Evolutionary conservation across 2,888 invertebrate species (phyloP), one percentile per base, ranked within the genome.

Genomic region (Hedychridium roseum): DNA sequence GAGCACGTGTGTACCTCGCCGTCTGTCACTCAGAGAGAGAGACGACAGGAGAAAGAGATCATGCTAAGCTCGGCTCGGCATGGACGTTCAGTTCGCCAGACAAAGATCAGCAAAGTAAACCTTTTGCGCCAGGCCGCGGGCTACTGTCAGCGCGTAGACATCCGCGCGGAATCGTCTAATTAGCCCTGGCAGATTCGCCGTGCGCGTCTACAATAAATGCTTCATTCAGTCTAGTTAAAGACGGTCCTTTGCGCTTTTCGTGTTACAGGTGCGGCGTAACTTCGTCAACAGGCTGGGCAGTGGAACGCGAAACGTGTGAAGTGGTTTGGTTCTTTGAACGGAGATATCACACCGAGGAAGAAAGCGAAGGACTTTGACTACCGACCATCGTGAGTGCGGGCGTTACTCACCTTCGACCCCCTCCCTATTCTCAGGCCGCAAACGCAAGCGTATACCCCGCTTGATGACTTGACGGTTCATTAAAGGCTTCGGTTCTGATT

Each of bases 181-280:
- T n/a, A n/a, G n/a, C n/a, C n/a, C n/a, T n/a, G n/a, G n/a, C n/a
- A n/a, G n/a, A n/a, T n/a, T n/a, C n/a, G n/a, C n/a, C n/a, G n/a
- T n/a, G n/a, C n/a, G n/a, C n/a, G n/a, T n/a, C n/a, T n/a, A n/a
- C n/a, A n/a, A n/a, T n/a, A n/a, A n/a, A n/a, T n/a, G n/a, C n/a
- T n/a, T n/a, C n/a, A n/a, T n/a, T n/a, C n/a, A n/a, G n/a, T n/a
- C n/a, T n/a, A n/a, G n/a, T n/a, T n/a, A n/a, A n/a, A n/a, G n/a
- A n/a, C n/a, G n/a, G n/a, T n/a, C n/a, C n/a, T n/a, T n/a, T n/a
- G n/a, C n/a, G n/a, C n/a, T n/a, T 42, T 50, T 32, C 52, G 27
- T 68, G 67, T 78, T 77, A 1, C 76, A 79, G 79, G 78, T 79
- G 78, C 76, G 77, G 78, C 76, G 70, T 73, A 76, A 71, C 70